Conservation (phyloP, 2,113 vertebrate genomes). For the Damaliscus lunatus region DNA sequence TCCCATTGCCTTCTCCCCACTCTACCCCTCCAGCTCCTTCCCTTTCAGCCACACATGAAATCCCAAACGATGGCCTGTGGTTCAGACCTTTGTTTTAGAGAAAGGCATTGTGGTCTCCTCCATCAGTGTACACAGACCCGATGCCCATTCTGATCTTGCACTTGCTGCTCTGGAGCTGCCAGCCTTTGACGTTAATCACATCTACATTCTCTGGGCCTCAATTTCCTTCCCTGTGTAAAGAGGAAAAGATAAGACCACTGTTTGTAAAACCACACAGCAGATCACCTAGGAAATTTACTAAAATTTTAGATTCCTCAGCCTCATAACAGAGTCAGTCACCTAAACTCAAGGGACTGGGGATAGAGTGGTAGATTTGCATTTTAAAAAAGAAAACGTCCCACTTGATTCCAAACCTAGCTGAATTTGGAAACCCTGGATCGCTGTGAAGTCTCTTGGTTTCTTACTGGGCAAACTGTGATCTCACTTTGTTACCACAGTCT, state of each 20-base stretch:
- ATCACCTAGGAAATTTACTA: not conserved
- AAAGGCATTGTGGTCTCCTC: not conserved
- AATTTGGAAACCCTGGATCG: not conserved
- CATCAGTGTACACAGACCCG: not conserved
- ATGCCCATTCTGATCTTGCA: not conserved
- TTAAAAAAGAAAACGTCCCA: not conserved
- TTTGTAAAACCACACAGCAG: not conserved
- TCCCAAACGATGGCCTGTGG: not conserved
- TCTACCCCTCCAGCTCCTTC: not conserved
- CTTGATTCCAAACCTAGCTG: not conserved
- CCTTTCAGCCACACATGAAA: not conserved
- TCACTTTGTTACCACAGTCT: not conserved
- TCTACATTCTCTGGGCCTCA: not conserved
- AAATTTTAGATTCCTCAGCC: not conserved
- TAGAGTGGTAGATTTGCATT: not conserved
- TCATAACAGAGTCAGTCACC: not conserved
- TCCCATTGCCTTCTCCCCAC: not conserved
- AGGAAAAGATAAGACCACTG: not conserved
- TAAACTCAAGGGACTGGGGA: not conserved
- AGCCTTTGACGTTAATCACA: not conserved
- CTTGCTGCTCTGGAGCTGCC: not conserved
- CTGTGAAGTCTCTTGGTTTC: not conserved
- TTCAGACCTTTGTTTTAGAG: conserved; percentile 11
- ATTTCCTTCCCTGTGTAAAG: not conserved
- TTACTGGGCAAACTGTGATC: not conserved